phyloP scores from a whole-genome alignment of 2,797 vertebrate genomes.

The Spatula versicolor region DNA sequence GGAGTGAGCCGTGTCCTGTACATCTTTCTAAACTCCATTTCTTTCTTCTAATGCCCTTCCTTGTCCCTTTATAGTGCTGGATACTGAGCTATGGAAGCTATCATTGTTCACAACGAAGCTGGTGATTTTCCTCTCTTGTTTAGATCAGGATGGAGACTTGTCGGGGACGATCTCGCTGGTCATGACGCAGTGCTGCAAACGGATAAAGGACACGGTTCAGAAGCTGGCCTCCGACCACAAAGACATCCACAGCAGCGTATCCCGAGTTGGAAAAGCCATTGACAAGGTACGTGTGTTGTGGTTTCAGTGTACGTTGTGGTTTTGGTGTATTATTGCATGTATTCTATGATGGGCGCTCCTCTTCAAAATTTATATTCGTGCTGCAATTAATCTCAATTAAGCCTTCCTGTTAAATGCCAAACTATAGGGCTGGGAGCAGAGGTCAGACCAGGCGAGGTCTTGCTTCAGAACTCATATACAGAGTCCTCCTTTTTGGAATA shows the following conservation, averaged over 20 bases:
- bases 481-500: neutral
- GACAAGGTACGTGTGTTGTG: constrained; percentile 80
- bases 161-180: constrained; percentile 87
- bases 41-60: neutral
- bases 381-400: neutral
- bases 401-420: neutral
- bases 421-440: neutral
- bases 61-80: neutral
- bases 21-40: neutral
- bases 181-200: constrained; percentile 86
- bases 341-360: neutral
- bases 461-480: neutral
- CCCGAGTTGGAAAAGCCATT: constrained; percentile 87
- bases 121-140: constrained; percentile 29
- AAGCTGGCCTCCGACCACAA: constrained; percentile 87
- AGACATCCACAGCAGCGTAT: constrained; percentile 88
- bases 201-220: constrained; percentile 88
- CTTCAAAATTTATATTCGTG: neutral
- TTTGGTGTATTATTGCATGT: neutral
- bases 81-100: neutral
- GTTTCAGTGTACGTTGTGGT: neutral
- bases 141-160: constrained; percentile 84
- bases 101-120: neutral
- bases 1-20: neutral
- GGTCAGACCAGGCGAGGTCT: neutral